Evolutionary conservation across 2,888 invertebrate species (phyloP).

Genomic region (Apotomis betuletana): DNA sequence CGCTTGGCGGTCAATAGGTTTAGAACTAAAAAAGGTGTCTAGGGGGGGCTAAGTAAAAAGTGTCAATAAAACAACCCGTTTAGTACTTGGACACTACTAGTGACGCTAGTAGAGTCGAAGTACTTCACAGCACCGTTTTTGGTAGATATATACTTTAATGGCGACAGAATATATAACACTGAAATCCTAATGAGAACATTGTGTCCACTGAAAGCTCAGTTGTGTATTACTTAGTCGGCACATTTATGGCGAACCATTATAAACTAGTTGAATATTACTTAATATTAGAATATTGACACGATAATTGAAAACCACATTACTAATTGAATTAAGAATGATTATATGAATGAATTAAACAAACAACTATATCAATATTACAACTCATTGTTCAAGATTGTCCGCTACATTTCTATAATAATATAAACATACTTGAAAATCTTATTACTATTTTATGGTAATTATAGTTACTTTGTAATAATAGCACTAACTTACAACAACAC

Average conservation of each 20-base stretch:
- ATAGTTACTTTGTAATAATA: constrained; percentile 67
- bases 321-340: constrained; percentile 55
- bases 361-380: constrained; percentile 56
- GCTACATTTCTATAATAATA: constrained; percentile 61
- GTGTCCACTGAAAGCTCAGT: constrained; percentile 72
- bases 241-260: constrained; percentile 70
- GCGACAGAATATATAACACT: constrained; percentile 77
- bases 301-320: constrained; percentile 74
- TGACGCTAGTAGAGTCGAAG: constrained; percentile 30
- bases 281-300: constrained; percentile 72
- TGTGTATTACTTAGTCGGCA: constrained; percentile 60
- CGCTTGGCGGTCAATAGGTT: too few species aligned
- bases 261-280: constrained; percentile 69
- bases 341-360: constrained; percentile 58
- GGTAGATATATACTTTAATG: constrained; percentile 75
- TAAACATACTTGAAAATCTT: constrained; percentile 67
- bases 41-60: not conserved
- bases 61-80: constrained; percentile 29
- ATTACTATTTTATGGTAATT: constrained; percentile 58
- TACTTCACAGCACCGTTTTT: constrained; percentile 50
- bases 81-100: constrained; percentile 7
- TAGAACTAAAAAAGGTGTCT: not conserved
- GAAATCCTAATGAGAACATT: constrained; percentile 69
- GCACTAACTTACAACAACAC: constrained; percentile 61
- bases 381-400: constrained; percentile 52